These are phyloP conservation scores for Hippocampus guttulatus DNA, from an alignment of 2,113 vertebrate species.

Conservation along the genomic window DNA sequence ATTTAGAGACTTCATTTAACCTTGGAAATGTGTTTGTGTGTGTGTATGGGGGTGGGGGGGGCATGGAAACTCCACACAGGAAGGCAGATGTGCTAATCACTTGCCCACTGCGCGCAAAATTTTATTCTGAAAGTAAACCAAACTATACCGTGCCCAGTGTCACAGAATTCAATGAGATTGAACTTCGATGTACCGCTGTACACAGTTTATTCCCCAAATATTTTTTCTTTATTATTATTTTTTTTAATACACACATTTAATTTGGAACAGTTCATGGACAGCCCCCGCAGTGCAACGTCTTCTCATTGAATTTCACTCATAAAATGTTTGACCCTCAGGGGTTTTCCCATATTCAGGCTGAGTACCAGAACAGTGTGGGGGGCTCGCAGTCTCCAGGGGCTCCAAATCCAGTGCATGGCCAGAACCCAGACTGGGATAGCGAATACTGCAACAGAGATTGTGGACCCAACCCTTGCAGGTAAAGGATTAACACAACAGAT, in stretches of 20 bases:
- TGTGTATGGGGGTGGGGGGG: no score
- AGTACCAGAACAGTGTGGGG: slow-evolving; percentile 88
- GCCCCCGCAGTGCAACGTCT: not conserved
- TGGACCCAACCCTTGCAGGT: slow-evolving; percentile 93
- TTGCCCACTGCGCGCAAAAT: not conserved
- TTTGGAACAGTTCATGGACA: slow-evolving; percentile 19
- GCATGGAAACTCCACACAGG: no score
- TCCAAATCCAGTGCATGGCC: slow-evolving; percentile 79
- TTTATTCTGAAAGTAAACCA: not conserved
- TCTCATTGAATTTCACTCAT: slow-evolving; percentile 3
- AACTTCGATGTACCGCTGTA: not conserved
- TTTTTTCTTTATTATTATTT: no score
- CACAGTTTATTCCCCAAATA: not conserved
- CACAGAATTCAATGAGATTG: not conserved
- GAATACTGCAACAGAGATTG: slow-evolving; percentile 95
- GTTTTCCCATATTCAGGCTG: slow-evolving; percentile 89
- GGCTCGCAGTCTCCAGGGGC: slow-evolving; percentile 88
- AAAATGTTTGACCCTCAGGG: slow-evolving; percentile 69
- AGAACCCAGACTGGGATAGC: slow-evolving; percentile 87
- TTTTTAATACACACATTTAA: not conserved
- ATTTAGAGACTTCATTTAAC: no score
- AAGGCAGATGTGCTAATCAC: not conserved
- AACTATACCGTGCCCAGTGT: not conserved
- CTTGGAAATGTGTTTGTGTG: no score
- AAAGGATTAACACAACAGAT: slow-evolving; percentile 43